Evolutionary conservation across 2,113 vertebrate genomes (phyloP).

Genomic region (Orthonyx spaldingii): DNA sequence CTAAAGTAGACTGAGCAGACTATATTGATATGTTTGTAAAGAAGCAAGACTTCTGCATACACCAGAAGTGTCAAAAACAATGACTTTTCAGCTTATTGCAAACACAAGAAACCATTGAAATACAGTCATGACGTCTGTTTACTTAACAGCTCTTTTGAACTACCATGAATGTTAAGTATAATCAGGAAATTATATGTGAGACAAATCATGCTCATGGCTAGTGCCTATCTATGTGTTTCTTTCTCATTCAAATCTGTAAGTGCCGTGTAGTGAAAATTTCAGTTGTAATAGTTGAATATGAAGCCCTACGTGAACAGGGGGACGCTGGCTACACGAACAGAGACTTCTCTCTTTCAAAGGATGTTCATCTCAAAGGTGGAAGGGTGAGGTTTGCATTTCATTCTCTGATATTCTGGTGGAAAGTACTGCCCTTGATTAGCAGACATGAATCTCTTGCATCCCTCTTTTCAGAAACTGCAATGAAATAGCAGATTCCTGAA

Average conservation of each 20-base stretch:
- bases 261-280: not conserved
- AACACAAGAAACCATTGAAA: not conserved
- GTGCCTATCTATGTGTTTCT: not conserved
- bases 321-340: not conserved
- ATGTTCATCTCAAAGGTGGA: not conserved
- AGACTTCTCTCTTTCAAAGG: not conserved
- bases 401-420: not conserved
- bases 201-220: not conserved
- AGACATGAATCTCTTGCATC: not conserved
- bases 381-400: not conserved
- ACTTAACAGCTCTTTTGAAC: not conserved
- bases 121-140: not conserved
- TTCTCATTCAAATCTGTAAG: not conserved
- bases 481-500: not conserved
- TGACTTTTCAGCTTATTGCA: not conserved
- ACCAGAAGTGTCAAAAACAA: not conserved
- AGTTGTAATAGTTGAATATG: not conserved
- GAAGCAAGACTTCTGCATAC: not conserved
- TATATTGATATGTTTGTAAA: not conserved
- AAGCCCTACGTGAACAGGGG: not conserved
- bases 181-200: not conserved
- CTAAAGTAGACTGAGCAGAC: not conserved
- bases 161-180: not conserved
- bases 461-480: not conserved
- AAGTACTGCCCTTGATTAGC: not conserved